Base-by-base conservation (phyloP, 1,140 invertebrate species). In the Temnothorax longispinosus region DNA sequence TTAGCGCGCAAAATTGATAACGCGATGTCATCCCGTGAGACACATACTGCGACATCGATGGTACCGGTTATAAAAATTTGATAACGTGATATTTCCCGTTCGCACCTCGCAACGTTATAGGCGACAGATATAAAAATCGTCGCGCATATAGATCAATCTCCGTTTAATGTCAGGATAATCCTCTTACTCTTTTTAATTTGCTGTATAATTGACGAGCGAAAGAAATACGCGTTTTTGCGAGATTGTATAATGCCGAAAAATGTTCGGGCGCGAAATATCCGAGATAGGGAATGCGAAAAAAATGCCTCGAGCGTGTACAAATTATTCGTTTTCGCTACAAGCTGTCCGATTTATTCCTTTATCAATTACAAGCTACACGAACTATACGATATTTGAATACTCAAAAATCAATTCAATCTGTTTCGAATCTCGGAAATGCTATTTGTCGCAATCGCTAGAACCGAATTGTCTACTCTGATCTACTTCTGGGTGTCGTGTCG, bases 1-100 rank as follows among this genome's bases (percentile, higher is more conserved):
- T 77, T 77, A 77, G 38, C 27, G 75, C 38, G 21, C 10, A 60
- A 77, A 77, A 77, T 77, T 77, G 75, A 77, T 77, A 77, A 77
- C 56, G 21, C 41, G 21, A 77, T 47, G 58, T 64, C 75, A 27
- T 15, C 21, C 27, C 38, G 35, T 44, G 41, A 64, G 56, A 47
- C 38, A 58, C 3, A 7, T 18, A n/a, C 21, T 76, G 52, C 52
- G 75, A 77, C 38, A 64, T 47, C 75, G 56, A 77, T 32, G 18
- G 58, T 64, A 35, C 18, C 18, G 15, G 75, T 77, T 64, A 77
- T 44, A 77, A 77, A 77, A 77, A 64, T 64, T 77, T 77, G 75
- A 77, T 77, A 77, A 76, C 74, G 38, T 27, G 38, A 47, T 77
- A 62, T 64, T 47, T 77, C 47, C n/a, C 27, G 41, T 47, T 77